Base-by-base conservation (phyloP, 2,113 vertebrate species). In the Leptobrachium ailaonicum region DNA sequence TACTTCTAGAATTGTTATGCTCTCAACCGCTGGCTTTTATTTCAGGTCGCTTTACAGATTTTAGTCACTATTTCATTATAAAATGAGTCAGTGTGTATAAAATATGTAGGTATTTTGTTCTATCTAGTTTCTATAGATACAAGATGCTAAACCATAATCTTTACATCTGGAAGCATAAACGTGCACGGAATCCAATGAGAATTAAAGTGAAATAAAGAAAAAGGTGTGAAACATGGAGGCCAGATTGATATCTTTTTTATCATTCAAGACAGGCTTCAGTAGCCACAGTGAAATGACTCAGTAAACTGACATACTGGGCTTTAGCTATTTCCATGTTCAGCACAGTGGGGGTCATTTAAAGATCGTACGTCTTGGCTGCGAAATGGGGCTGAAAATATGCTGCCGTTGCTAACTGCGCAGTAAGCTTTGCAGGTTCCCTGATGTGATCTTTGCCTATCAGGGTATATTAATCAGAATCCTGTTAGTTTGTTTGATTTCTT, bases 311-410 rank as follows among this genome's bases (percentile, higher is more conserved):
- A 75, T 75, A 81, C 79, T 81, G 79, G 73, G 79, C 69, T 81
- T 81, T 81, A 81, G 79, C 79, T 81, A 74, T 81, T 81, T 81
- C 79, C 79, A 75, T 81, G 79, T 81, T 75, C 44, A 75, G 71
- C 79, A 81, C 79, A 81, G 79, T 81, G 79, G 79, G 79, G 79
- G 79, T 81, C 79, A 81, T 81, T 81, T 81, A 81, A 81, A 81
- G 79, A 81, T 81, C 79, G 79, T 81, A 81, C 68, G 71, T 81
- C 79, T 81, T 81, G 79, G 79, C 79, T 75, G 79, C 71, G 66
- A 81, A 81, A 81, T 81, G 79, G 79, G 79, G 64, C 79, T 81
- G 71, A 81, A 81, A 81, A 81, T 81, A 62, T 81, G 79, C 79
- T 81, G 79, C 79, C 53, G 71, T 81, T 81, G 79, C 79, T 75